Base-by-base conservation (phyloP, 2,888 invertebrate species). In the Augochlorella aurata region DNA sequence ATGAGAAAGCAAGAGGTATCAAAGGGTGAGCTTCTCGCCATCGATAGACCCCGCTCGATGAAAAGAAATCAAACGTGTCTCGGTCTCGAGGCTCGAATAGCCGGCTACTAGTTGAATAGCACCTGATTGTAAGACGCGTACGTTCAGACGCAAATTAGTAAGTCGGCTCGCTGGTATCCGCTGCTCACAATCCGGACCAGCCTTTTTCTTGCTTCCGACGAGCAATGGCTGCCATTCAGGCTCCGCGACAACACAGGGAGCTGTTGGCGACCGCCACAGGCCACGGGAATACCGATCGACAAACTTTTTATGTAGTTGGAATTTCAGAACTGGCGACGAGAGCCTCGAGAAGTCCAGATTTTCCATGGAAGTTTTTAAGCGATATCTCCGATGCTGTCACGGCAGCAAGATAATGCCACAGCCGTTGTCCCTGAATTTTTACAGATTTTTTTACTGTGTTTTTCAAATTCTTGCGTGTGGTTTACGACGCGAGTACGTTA, bases 111-210 rank as follows among this genome's bases (percentile, higher is more conserved):
- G 74, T 66, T 88, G 86, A 87, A 87, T 87, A 84, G 86, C 74
- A 81, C 18, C 78, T 88, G 87, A 87, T 87, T 87, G 84, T 88
- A 76, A 70, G 69, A 29, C 61, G 68, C 70, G 65, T 58, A 65
- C 50, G 68, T 68, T 69, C 61, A 21, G 67, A 67, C 47, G 72
- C 68, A 82, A 86, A 87, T 87, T 88, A 88, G 79, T 82, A 76
- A 79, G 77, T 49, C 38, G 38, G 38, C 2, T 38, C 7, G 38
- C 38, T 38, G 38, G 1, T 38, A 38, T 38, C 38, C 38, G 38
- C 38, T 69, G 29, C 29, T 61, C 52, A 21, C 18, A 14, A 71
- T 58, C 18, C 45, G 54, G 21, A 14, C 16, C 0, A 1, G 45
- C 50, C 18, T 66, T 21, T 66, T 70, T 45, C 54, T 50, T 29